Percentiles rank a stretch among this genome's conserved stretches.
Evolutionary conservation across 2,113 vertebrate genomes (phyloP).

Genomic region (Amazona vittata): DNA sequence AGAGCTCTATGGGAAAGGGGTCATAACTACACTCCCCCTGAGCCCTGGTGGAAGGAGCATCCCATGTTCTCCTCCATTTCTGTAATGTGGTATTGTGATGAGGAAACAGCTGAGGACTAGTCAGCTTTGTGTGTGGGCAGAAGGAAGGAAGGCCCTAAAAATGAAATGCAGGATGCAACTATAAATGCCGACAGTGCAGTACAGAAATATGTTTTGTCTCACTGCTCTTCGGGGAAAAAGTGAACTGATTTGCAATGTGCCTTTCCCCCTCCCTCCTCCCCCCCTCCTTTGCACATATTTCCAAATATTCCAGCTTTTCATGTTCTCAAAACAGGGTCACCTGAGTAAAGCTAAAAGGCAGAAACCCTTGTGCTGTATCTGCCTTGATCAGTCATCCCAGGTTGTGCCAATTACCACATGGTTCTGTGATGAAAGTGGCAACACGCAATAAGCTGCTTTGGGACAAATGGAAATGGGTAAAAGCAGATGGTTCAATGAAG

Average conservation of each 20-base stretch:
- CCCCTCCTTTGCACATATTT: accelerated
- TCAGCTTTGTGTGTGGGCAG: neutral
- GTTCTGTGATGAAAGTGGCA: neutral
- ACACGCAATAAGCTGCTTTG: neutral
- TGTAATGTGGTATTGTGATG: neutral
- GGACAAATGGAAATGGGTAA: neutral
- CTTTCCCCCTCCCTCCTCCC: no score
- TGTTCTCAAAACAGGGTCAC: neutral
- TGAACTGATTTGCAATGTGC: neutral
- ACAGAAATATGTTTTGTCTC: neutral
- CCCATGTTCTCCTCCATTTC: neutral
- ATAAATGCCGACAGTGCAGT: neutral
- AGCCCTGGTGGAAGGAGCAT: neutral
- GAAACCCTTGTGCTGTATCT: neutral
- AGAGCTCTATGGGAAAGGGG: neutral
- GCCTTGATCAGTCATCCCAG: neutral
- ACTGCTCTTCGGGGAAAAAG: neutral
- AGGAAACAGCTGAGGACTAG: neutral
- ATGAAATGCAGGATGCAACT: neutral
- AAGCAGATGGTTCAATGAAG: neutral
- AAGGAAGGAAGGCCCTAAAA: neutral
- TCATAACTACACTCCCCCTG: neutral
- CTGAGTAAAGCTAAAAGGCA: neutral
- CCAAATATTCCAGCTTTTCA: neutral
- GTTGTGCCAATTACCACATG: accelerated